These are phyloP conservation scores for Neosalanx taihuensis DNA, from an alignment of 2,797 vertebrate species.

Conservation along the genomic window DNA sequence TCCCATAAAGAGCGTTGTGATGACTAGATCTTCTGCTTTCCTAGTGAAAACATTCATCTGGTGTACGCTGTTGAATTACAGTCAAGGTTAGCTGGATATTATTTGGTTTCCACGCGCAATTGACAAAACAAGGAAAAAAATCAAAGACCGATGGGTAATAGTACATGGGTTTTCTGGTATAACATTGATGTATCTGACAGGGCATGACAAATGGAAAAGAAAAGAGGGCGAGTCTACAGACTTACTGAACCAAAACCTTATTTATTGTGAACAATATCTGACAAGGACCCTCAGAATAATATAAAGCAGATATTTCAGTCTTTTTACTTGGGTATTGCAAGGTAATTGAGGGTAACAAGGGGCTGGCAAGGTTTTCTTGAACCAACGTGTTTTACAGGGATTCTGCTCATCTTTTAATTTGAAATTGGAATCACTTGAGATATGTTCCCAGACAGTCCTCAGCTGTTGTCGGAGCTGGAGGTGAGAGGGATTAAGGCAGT, in stretches of 20 bases:
- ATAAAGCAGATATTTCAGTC: constrained; percentile 1
- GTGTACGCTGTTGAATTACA: not conserved
- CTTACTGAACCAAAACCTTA: not conserved
- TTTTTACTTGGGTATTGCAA: not conserved
- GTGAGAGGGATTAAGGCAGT: not conserved
- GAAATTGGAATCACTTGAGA: not conserved
- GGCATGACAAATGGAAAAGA: not conserved
- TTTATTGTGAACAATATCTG: not conserved
- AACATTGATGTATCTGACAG: not conserved
- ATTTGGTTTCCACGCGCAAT: not conserved
- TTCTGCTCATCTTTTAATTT: not conserved
- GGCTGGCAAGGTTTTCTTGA: not conserved
- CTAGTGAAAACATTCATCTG: not conserved
- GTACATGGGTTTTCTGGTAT: not conserved
- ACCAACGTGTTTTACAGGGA: not conserved
- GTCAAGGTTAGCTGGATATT: constrained; percentile 5
- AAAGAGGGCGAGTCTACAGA: not conserved
- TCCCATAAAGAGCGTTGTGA: constrained; percentile 2
- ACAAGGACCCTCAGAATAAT: not conserved
- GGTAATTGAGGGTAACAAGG: not conserved
- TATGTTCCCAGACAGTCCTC: not conserved
- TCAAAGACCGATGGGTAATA: not conserved
- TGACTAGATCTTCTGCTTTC: not conserved
- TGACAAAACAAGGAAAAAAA: not conserved
- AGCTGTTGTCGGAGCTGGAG: not conserved